Evolutionary conservation across 2,113 vertebrate genomes (phyloP), one percentile per base, ranked within the genome.

Genomic region (Suricata suricatta): DNA sequence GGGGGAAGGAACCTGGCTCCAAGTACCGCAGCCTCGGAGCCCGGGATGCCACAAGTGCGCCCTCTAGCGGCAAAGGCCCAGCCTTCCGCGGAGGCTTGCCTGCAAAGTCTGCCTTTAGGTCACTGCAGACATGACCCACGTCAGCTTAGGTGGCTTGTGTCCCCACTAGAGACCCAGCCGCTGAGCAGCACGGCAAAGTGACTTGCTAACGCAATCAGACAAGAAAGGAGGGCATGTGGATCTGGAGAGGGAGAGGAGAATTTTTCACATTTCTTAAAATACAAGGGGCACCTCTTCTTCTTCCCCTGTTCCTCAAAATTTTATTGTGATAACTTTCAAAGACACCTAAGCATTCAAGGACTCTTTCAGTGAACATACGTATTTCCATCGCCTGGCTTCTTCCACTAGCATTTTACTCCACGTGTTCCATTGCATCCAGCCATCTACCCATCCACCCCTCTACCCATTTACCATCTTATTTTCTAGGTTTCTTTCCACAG

Each of bases 51-150:
- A 0, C 80, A 16, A n/a, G 93, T 0, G 76, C 81, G 94, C 96
- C 96, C 94, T 79, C 96, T 96, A 69, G 95, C 44, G 5, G 9
- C 69, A 10, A 41, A 33, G 35, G 33, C 66, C 64, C 17, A 2
- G 35, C 3, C 74, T 21, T 69, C 9, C 0, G 6, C 19, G 7
- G 72, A 5, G 57, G 57, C 79, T 63, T 57, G 2, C 12, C 19
- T 33, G 72, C 50, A 16, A 54, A 54, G 50, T 50, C 38, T 13
- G 5, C 13, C 2, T 50, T 31, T 15, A 3, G 16, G 4, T 9
- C 10, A 2, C 52, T 2, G 7, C 52, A 0, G 50, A 17, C 12
- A 13, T 0, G 27, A 27, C 29, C n/a, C 10, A 2, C 0, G 1
- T 31, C 63, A 23, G 14, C 25, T 41, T 16, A 2, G 50, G 52